Base-by-base conservation (phyloP, 2,888 invertebrate species). In the Synergus itoensis region DNA sequence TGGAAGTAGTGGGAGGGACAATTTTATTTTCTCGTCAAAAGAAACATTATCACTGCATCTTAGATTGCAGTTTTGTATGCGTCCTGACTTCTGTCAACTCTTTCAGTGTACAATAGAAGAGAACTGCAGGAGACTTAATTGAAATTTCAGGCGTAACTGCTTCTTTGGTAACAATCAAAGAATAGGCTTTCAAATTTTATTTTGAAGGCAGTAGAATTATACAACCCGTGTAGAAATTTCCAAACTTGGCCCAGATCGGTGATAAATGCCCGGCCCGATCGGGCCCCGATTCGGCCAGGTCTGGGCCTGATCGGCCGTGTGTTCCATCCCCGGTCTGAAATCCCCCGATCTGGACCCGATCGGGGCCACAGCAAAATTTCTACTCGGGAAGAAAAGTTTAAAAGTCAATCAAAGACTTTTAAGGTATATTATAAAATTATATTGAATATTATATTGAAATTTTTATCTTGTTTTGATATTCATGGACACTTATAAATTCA, bases 31-130 rank as follows among this genome's bases (percentile, higher is more conserved):
- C 36, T 45, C 16, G 21, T 53, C 28, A 28, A 73, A 36, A 28
- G 48, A 73, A 53, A 28, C 48, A n/a, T 73, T 73, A 73, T 73
- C 69, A 73, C 36, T 16, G 36, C 53, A 73, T 73, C 69, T 73
- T 28, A 73, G 53, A 53, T 73, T 73, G 28, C 28, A 73, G 69
- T 16, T 73, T 73, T 53, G 36, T 73, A 36, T 45, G 36, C 48
- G 36, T 48, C 9, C 36, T 53, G 48, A 48, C n/a, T 73, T 48
- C 48, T 48, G 48, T 45, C 53, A 73, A 73, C 48, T 73, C 69
- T 73, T 73, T 69, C 67, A 45, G 48, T 48, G 28, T 36, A 18
- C 12, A 67, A 28, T 28, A 36, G n/a, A n/a, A 45, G 45, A 16
- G 28, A 73, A 48, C 69, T 73, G 28, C 69, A 53, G 69, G 48